Conservation (phyloP, 2,888 invertebrate genomes). For the Cylindroiulus punctatus region DNA sequence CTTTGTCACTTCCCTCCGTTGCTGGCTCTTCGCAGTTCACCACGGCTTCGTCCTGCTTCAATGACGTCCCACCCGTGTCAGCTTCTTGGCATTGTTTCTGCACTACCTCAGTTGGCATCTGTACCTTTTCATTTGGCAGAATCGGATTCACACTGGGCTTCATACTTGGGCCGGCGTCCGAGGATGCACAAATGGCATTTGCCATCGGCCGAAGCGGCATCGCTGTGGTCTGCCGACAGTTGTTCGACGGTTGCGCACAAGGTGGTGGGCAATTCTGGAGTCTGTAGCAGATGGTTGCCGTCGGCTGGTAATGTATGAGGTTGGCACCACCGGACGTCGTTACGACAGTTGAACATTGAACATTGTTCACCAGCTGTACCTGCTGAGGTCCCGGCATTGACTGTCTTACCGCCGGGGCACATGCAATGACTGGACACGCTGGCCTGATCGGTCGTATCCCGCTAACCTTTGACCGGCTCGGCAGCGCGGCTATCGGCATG, state of each 20-base stretch:
- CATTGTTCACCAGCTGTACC: background rate
- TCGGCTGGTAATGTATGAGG: background rate
- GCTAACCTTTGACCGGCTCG: background rate
- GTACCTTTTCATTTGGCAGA: background rate
- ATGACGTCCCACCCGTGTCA: background rate
- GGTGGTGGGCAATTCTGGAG: background rate
- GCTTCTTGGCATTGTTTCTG: background rate
- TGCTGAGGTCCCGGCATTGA: background rate
- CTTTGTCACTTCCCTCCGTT: background rate
- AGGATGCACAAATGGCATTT: background rate
- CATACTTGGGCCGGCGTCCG: background rate
- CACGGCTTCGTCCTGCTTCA: background rate
- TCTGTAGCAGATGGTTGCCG: background rate
- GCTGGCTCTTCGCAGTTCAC: background rate
- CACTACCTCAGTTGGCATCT: background rate
- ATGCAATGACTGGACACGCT: background rate
- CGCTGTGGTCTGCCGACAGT: background rate
- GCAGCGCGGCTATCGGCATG: background rate
- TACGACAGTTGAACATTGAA: background rate
- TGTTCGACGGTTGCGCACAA: background rate
- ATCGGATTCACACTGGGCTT: background rate
- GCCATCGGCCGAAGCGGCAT: background rate
- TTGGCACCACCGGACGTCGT: too few relatives aligned
- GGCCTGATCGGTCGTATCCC: background rate
- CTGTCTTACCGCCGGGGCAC: background rate